These are phyloP conservation scores for Trisateles emortualis DNA, from an alignment of 2,888 invertebrate genomes.

Conservation along the genomic window DNA sequence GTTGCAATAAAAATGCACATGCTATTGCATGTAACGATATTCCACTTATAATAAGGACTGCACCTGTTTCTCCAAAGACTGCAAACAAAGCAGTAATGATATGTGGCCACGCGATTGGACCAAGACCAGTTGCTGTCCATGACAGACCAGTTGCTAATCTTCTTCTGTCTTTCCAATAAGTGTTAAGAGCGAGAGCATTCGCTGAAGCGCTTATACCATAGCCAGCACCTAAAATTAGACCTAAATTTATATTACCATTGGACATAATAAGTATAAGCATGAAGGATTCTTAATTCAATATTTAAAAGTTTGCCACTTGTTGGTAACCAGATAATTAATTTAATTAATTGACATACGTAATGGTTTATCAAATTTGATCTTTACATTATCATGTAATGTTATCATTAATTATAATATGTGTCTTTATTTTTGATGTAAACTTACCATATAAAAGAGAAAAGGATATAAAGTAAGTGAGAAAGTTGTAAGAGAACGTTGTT, in stretches of 20 bases:
- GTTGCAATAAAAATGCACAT: conserved; percentile 90
- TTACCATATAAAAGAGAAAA: conserved; percentile 91
- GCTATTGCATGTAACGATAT: conserved; percentile 90
- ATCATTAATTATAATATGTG: too few relatives aligned
- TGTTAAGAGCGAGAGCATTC: conserved; percentile 90
- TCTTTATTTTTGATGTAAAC: too few relatives aligned
- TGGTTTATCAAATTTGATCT: too few relatives aligned
- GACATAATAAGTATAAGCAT: too few relatives aligned
- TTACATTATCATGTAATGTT: too few relatives aligned
- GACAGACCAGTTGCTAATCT: conserved; percentile 90
- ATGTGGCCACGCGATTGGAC: conserved; percentile 91
- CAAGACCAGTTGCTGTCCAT: conserved; percentile 91
- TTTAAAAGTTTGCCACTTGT: too few relatives aligned
- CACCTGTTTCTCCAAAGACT: conserved; percentile 88
- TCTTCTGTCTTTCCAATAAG: conserved; percentile 90
- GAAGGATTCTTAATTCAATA: too few relatives aligned
- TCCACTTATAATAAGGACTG: conserved; percentile 89
- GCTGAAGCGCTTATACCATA: conserved; percentile 90
- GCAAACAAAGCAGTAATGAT: conserved; percentile 88
- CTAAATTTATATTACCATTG: too few relatives aligned
- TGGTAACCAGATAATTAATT: too few relatives aligned
- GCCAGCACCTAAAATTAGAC: conserved; percentile 88
- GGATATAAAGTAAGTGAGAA: conserved; percentile 88
- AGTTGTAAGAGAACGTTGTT: conserved; percentile 88
- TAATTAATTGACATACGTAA: too few relatives aligned